A percentile compares a stretch with the other conserved stretches of the same genome.
Evolutionary conservation across 2,888 invertebrate species (phyloP).

Genomic region (Cremastinae sp.): DNA sequence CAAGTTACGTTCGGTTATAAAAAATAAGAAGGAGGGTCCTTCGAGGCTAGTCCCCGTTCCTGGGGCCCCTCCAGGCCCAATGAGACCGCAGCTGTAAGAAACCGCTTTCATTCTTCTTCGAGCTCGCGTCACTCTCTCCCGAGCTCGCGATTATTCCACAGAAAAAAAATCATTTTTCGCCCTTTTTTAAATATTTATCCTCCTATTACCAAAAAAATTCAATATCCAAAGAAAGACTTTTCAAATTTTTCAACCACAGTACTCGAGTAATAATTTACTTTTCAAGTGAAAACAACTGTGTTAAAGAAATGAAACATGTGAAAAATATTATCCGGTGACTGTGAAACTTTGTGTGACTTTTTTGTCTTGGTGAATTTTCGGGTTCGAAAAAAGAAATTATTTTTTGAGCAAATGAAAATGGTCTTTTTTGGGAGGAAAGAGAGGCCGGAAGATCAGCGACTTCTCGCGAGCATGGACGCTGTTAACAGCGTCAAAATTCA

Average conservation of each 20-base stretch:
- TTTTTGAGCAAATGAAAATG: slow-evolving; percentile 65
- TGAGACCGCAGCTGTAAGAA: slow-evolving; percentile 65
- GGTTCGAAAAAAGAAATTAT: too few species aligned
- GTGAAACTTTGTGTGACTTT: too few species aligned
- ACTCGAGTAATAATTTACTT: too few species aligned
- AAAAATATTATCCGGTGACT: too few species aligned
- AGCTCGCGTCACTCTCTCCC: slow-evolving; percentile 48
- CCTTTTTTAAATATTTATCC: too few species aligned
- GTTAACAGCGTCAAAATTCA: slow-evolving; percentile 73
- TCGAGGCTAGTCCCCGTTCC: slow-evolving; percentile 56
- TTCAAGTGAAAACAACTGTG: too few species aligned
- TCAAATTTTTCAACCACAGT: too few species aligned
- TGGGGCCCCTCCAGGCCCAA: slow-evolving; percentile 54
- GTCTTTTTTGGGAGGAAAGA: slow-evolving; percentile 77
- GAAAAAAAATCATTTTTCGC: not conserved
- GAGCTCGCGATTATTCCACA: slow-evolving; percentile 9
- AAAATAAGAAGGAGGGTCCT: slow-evolving; percentile 27
- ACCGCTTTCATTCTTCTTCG: slow-evolving; percentile 62
- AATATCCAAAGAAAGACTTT: too few species aligned
- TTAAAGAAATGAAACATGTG: too few species aligned
- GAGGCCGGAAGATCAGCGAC: slow-evolving; percentile 74
- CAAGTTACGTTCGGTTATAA: slow-evolving; percentile 45
- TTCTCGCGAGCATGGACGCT: slow-evolving; percentile 76
- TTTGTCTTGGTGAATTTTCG: not conserved
- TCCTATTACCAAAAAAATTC: too few species aligned